Evolutionary conservation across 2,797 vertebrate genomes (phyloP).

Genomic region (Melanotaenia nigrans): DNA sequence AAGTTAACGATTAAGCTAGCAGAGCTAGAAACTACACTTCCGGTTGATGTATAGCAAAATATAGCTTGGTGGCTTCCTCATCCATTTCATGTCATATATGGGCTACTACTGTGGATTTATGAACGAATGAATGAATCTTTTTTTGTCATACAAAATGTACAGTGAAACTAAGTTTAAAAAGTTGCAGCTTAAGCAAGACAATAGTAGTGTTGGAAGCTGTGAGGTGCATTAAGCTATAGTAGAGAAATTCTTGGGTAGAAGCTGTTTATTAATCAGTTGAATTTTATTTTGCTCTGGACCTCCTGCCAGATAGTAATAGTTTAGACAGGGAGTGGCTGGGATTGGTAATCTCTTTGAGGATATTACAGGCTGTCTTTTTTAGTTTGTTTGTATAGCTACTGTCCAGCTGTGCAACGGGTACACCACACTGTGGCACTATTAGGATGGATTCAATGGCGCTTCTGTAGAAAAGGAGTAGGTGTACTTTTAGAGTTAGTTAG

Average conservation of each 20-base stretch:
- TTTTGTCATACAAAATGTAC: background rate
- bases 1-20: background rate
- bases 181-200: no score
- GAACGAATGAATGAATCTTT: background rate
- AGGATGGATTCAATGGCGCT: no score
- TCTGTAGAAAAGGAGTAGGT: background rate
- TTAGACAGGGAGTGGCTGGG: background rate
- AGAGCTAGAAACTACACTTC: background rate
- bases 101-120: no score
- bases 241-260: no score
- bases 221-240: no score
- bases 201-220: no score
- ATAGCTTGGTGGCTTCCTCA: slow-evolving; percentile 3
- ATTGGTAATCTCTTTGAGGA: background rate
- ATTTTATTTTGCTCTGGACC: background rate
- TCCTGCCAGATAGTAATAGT: background rate
- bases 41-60: slow-evolving; percentile 30
- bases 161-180: background rate
- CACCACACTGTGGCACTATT: no score
- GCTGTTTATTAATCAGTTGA: no score
- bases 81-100: no score
- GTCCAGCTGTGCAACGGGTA: no score
- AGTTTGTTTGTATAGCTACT: no score
- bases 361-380: background rate
- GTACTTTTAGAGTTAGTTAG: no score